These are phyloP conservation scores for Orthosia cruda DNA, from an alignment of 2,888 invertebrate genomes.

Conservation along the genomic window DNA sequence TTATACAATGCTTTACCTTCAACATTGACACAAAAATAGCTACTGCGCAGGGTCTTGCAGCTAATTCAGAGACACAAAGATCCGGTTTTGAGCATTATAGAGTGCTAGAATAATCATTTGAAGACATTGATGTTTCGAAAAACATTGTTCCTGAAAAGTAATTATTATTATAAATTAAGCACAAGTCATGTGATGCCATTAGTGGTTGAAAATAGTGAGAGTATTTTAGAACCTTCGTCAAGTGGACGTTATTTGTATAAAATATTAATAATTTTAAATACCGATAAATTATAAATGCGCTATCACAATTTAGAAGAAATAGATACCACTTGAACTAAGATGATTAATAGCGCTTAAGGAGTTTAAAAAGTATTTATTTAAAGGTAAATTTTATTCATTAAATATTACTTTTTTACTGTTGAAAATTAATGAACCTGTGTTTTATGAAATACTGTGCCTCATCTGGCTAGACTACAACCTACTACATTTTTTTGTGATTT, in stretches of 20 bases:
- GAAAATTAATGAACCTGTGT: neutral
- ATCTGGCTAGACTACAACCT: slow-evolving; percentile 6
- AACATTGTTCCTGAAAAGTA: too few relatives aligned
- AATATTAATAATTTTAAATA: neutral
- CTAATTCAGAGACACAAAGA: too few relatives aligned
- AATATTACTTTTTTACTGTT: neutral
- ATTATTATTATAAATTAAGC: too few relatives aligned
- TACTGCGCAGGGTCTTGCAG: too few relatives aligned
- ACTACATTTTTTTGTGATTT: neutral
- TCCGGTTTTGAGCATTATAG: too few relatives aligned
- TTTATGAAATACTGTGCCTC: neutral
- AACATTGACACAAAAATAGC: too few relatives aligned
- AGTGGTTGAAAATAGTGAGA: too few relatives aligned
- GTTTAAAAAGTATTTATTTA: neutral
- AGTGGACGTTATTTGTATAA: neutral
- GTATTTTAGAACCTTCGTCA: neutral
- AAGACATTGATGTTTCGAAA: too few relatives aligned
- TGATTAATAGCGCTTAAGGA: neutral
- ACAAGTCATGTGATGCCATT: too few relatives aligned
- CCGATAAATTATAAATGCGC: neutral
- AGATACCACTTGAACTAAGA: slow-evolving; percentile 5
- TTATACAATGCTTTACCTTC: too few relatives aligned
- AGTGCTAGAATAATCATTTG: too few relatives aligned
- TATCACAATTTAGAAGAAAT: neutral
- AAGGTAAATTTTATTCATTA: neutral